Evolutionary conservation across 92 coral and sea anemone species (phyloP).

Genomic region (Paragorgia papillata): DNA sequence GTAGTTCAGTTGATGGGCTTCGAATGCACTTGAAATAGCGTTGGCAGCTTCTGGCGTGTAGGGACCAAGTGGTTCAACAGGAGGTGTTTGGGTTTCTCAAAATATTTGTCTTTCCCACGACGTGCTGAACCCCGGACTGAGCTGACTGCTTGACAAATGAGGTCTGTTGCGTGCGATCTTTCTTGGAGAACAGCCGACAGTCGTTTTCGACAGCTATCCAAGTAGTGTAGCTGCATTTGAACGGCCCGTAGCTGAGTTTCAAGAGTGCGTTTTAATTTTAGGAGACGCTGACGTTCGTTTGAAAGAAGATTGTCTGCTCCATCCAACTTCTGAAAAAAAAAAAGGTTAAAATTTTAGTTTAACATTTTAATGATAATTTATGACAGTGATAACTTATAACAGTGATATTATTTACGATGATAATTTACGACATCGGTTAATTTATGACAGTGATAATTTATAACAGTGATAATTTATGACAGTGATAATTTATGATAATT

Average conservation of each 20-base stretch:
- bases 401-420: too few species aligned
- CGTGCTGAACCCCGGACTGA: conserved; percentile 86
- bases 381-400: too few species aligned
- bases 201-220: conserved; percentile 86
- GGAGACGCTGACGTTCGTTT: conserved; percentile 83
- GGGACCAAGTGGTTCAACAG: conserved; percentile 94
- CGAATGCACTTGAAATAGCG: conserved; percentile 80
- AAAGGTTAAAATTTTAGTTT: too few species aligned
- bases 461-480: too few species aligned
- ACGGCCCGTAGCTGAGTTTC: conserved; percentile 95
- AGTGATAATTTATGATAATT: too few species aligned
- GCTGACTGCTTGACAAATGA: conserved; percentile 95
- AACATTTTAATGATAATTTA: too few species aligned
- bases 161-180: conserved; percentile 87
- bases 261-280: conserved; percentile 81
- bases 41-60: conserved; percentile 98
- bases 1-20: too few species aligned
- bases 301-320: conserved; percentile 92
- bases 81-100: conserved; percentile 91
- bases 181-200: conserved; percentile 83
- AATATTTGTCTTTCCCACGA: conserved; percentile 72
- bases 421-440: too few species aligned
- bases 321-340: conserved; percentile 69
- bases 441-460: too few species aligned
- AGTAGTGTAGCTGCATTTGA: conserved; percentile 94